phyloP scores from a whole-genome alignment of 2,113 vertebrate species.

The Mixornis gularis region DNA sequence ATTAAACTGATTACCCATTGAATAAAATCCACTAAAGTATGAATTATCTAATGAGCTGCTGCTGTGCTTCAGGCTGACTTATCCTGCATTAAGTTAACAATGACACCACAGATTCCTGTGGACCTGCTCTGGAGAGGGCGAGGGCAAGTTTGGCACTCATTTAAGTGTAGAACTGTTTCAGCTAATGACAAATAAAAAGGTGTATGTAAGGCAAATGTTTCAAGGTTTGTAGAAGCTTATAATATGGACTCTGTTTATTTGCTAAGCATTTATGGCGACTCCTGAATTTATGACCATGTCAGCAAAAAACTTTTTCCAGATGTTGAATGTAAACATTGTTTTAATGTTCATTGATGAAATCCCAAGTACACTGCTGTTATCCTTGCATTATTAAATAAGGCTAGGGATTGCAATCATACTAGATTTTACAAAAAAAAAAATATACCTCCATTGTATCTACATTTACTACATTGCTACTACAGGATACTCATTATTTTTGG shows the following conservation, averaged over 20 bases:
- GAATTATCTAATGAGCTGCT: slow-evolving; percentile 39
- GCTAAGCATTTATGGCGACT: not conserved
- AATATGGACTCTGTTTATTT: not conserved
- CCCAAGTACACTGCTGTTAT: not conserved
- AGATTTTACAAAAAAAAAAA: not conserved
- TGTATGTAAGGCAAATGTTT: not conserved
- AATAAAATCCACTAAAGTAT: slow-evolving; percentile 25
- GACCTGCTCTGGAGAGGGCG: not conserved
- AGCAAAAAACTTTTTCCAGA: slow-evolving; percentile 7
- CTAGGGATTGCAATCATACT: not conserved
- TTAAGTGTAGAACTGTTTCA: not conserved
- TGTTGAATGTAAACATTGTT: slow-evolving; percentile 6
- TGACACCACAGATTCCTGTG: not conserved
- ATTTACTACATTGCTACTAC: not conserved
- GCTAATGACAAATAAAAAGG: not conserved
- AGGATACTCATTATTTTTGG: not conserved
- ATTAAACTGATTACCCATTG: slow-evolving; percentile 28
- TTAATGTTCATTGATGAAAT: slow-evolving; percentile 7
- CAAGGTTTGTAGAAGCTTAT: not conserved
- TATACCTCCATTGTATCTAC: not conserved
- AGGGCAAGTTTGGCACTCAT: not conserved
- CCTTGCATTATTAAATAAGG: slow-evolving; percentile 6
- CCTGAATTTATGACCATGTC: not conserved
- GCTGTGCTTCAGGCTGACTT: not conserved
- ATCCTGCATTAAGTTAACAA: not conserved